Percentiles rank a stretch among this genome's conserved stretches.
Evolutionary conservation across 2,113 vertebrate genomes (phyloP).

Genomic region (Pygoscelis adeliae): DNA sequence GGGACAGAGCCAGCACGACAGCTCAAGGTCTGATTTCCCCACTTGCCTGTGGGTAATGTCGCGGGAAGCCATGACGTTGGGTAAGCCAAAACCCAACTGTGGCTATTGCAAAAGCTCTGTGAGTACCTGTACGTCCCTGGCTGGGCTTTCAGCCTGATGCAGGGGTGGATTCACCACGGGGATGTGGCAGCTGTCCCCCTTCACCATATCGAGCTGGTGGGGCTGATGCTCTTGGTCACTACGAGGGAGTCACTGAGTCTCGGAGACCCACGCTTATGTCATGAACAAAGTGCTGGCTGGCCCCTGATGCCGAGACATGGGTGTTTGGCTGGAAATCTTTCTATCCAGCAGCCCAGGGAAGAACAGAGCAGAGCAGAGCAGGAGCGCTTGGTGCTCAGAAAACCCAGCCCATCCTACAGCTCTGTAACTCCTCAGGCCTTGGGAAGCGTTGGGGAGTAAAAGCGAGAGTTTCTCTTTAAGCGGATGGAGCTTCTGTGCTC

Average conservation of each 20-base stretch:
- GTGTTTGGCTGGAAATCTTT: not conserved
- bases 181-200: not conserved
- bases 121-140: not conserved
- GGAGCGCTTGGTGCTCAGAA: not conserved
- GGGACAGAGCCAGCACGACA: not conserved
- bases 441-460: not conserved
- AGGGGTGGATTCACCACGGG: not conserved
- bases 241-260: not conserved
- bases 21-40: slow-evolving; percentile 12
- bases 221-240: not conserved
- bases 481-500: not conserved
- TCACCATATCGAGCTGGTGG: not conserved
- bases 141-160: not conserved
- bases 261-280: not conserved
- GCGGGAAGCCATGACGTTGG: not conserved
- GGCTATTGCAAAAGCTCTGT: not conserved
- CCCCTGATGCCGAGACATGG: not conserved
- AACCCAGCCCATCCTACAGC: not conserved
- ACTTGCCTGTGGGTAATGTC: not conserved
- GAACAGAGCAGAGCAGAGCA: not conserved
- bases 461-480: not conserved
- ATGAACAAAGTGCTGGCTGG: not conserved
- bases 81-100: not conserved
- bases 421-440: not conserved
- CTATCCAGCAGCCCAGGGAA: not conserved